Conservation (phyloP, 2,797 vertebrate genomes). For the Myripristis murdjan region DNA sequence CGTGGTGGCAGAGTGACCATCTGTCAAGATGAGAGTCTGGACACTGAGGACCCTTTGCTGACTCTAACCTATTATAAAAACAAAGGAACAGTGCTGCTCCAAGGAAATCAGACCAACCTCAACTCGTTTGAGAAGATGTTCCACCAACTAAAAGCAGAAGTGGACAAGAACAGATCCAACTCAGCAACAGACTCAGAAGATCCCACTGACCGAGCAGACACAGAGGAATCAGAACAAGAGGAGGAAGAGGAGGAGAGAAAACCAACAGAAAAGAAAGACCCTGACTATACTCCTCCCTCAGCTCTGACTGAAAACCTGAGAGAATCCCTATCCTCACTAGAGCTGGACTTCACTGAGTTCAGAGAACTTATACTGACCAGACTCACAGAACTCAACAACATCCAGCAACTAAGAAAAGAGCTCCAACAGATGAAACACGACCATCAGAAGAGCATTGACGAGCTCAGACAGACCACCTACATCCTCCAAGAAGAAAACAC, state of each 20-base stretch:
- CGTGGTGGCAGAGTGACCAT: background rate
- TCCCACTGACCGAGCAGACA: background rate
- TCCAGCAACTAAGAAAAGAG: conserved; percentile 11
- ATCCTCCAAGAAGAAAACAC: too few relatives aligned
- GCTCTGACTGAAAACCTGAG: too few relatives aligned
- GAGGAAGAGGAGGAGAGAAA: too few relatives aligned
- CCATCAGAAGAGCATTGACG: too few relatives aligned
- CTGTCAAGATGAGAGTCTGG: background rate
- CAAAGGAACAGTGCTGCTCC: background rate
- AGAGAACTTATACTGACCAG: background rate
- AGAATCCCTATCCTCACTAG: background rate
- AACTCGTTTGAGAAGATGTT: background rate
- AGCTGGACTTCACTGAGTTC: background rate
- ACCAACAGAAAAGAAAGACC: background rate
- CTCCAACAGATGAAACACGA: conserved; percentile 6
- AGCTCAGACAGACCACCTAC: too few relatives aligned
- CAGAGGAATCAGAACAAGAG: background rate
- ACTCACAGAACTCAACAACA: background rate
- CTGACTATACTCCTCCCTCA: background rate
- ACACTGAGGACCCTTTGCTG: background rate
- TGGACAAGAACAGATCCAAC: background rate
- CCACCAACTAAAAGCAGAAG: background rate
- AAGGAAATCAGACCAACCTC: background rate
- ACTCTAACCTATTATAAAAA: background rate
- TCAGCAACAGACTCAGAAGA: too few relatives aligned